Base-by-base conservation (phyloP, 1,140 invertebrate species). In the Ceratoteleas bidentatus region DNA sequence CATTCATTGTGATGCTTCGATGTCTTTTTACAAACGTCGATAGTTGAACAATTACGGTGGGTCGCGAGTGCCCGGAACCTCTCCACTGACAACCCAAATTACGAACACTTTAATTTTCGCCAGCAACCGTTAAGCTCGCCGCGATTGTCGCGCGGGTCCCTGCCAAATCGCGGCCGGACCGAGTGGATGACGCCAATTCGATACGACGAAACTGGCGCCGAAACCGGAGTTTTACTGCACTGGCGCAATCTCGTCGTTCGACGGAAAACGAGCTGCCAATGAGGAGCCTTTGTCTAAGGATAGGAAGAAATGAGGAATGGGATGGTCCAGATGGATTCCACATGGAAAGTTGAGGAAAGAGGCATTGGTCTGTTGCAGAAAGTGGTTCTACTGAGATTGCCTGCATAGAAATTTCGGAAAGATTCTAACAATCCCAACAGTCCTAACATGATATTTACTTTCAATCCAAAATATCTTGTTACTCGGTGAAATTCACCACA, bases 1-100 rank as follows among this genome's bases (percentile, higher is more conserved):
- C 58, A 16, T 54, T 72, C 69, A 72, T 62, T 62, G 69, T 72
- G 69, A 64, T 50, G 50, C 6, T 74, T 64, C 70, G 70, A 74
- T 74, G 70, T 74, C 38, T 64, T 38, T 74, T 64, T 64, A 50
- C 70, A 64, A 54, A 69, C 15, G 38, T 0, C 49, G 34, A 11
- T 15, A 33, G 24, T 24, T 24, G 24, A 24, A 24, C 24, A 24
- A 24, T 24, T 24, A 24, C 24, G 24, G 24, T 24, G 24, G 24
- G 24, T 24, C 24, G 24, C 24, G 4, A 24, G 24, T 24, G 24
- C 24, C 24, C 24, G 24, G 24, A 24, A 24, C 24, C 24, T 24
- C 24, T 24, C 24, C 24, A 24, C 24, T 24, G 24, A 24, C 24
- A 24, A 24, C 24, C 24, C 24, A 24, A 24, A 24, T 24, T 24